Evolutionary conservation across 1,140 invertebrate species (phyloP).

Genomic region (Trissolcus basalis): DNA sequence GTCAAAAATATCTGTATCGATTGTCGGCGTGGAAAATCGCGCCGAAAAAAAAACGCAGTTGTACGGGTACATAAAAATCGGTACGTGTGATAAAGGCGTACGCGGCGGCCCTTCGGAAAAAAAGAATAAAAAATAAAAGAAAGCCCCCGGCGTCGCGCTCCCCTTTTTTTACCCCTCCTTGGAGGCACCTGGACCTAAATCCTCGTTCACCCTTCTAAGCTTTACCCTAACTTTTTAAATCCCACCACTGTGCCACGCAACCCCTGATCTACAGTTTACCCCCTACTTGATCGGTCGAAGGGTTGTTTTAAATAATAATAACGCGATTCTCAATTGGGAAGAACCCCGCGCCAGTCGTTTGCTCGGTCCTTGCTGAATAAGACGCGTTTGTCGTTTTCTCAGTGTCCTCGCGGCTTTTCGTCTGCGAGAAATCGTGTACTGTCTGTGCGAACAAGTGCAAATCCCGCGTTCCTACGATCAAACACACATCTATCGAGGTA

Average conservation of each 20-base stretch:
- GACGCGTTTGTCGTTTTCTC: slow-evolving; percentile 57
- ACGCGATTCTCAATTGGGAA: slow-evolving; percentile 63
- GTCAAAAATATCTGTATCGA: not conserved
- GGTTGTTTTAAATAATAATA: slow-evolving; percentile 76
- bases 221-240: slow-evolving; percentile 71
- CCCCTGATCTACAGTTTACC: slow-evolving; percentile 64
- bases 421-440: not conserved
- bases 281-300: slow-evolving; percentile 69
- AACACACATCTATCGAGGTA: slow-evolving; percentile 1
- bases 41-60: slow-evolving; percentile 25
- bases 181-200: slow-evolving; percentile 70
- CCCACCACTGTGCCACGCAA: slow-evolving; percentile 63
- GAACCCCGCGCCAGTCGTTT: slow-evolving; percentile 62
- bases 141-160: slow-evolving; percentile 58
- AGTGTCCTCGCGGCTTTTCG: slow-evolving; percentile 1
- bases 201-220: slow-evolving; percentile 72
- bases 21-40: slow-evolving; percentile 36
- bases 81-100: slow-evolving; percentile 47
- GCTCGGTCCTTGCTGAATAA: slow-evolving; percentile 63
- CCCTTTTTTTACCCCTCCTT: slow-evolving; percentile 66
- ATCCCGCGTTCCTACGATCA: not conserved
- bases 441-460: slow-evolving; percentile 2
- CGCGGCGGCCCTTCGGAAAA: slow-evolving; percentile 37
- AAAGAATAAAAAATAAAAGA: slow-evolving; percentile 50
- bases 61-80: slow-evolving; percentile 40